Percentiles rank a stretch among this genome's conserved stretches.
Conservation (phyloP, 2,888 invertebrate species). For the Choreutis nemorana region DNA sequence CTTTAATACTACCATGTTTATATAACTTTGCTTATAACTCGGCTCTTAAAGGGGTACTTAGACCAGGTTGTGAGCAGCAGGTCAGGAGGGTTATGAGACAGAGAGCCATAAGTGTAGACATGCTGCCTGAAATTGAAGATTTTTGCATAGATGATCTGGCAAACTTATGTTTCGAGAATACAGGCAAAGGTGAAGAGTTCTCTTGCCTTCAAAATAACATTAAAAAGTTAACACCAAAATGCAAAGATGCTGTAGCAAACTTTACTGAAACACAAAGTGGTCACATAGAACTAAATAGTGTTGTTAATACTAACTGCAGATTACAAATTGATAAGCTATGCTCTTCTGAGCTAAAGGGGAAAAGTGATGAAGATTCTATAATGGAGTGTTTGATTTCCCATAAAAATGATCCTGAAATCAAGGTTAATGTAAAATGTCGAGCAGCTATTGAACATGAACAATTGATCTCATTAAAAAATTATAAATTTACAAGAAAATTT, state of each 20-base stretch:
- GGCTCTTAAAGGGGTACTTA: slow-evolving; percentile 58
- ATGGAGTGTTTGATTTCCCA: slow-evolving; percentile 94
- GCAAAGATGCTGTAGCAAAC: slow-evolving; percentile 79
- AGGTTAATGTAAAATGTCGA: slow-evolving; percentile 82
- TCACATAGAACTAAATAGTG: slow-evolving; percentile 88
- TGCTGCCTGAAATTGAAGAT: slow-evolving; percentile 94
- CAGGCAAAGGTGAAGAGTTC: slow-evolving; percentile 91
- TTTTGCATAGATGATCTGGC: slow-evolving; percentile 88
- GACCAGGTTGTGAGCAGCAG: slow-evolving; percentile 74
- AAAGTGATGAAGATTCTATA: slow-evolving; percentile 84
- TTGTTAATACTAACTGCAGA: slow-evolving; percentile 83
- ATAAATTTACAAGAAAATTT: slow-evolving; percentile 92
- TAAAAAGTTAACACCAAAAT: slow-evolving; percentile 72
- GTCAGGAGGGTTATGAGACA: slow-evolving; percentile 92
- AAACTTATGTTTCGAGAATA: slow-evolving; percentile 81
- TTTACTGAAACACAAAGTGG: slow-evolving; percentile 92
- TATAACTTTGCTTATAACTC: slow-evolving; percentile 75
- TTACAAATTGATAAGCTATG: slow-evolving; percentile 82
- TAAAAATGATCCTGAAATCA: slow-evolving; percentile 86
- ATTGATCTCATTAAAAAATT: slow-evolving; percentile 90
- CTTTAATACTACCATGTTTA: slow-evolving; percentile 89
- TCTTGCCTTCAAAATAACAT: slow-evolving; percentile 88
- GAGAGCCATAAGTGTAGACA: slow-evolving; percentile 89
- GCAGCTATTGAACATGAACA: slow-evolving; percentile 98
- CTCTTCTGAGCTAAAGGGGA: slow-evolving; percentile 70